These are phyloP conservation scores for Amphiprion percula DNA, from an alignment of 2,113 vertebrate genomes.

Conservation along the genomic window DNA sequence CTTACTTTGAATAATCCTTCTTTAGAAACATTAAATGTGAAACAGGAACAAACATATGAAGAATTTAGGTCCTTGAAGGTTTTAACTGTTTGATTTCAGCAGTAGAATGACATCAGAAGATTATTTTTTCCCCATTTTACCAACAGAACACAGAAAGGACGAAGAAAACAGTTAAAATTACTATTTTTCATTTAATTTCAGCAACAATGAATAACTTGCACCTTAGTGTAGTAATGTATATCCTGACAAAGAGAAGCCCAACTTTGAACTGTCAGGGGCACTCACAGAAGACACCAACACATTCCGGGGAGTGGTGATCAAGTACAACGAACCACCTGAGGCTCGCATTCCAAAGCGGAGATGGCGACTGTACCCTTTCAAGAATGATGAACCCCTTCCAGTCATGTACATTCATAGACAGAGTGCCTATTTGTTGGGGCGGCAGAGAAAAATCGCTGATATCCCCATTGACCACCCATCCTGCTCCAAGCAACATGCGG, in stretches of 20 bases:
- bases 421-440: constrained; percentile 95
- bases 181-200: too few species aligned
- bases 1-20: constrained; percentile 20
- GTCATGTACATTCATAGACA: constrained; percentile 99
- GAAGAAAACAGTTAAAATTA: too few species aligned
- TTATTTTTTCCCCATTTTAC: too few species aligned
- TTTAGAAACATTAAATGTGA: background rate
- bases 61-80: background rate
- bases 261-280: constrained; percentile 94
- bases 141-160: too few species aligned
- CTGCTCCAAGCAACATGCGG: constrained; percentile 98
- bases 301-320: constrained; percentile 96
- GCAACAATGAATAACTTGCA: too few species aligned
- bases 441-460: constrained; percentile 94
- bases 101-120: too few species aligned
- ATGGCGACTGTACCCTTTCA: constrained; percentile 98
- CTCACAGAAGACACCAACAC: constrained; percentile 97
- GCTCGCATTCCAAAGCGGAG: constrained; percentile 95
- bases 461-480: constrained; percentile 98
- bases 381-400: constrained; percentile 95
- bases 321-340: constrained; percentile 97
- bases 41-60: background rate
- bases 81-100: background rate
- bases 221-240: too few species aligned
- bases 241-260: constrained; percentile 91